These are phyloP conservation scores for Heteromurus nitidus DNA, from an alignment of 2,888 invertebrate species.

Conservation along the genomic window DNA sequence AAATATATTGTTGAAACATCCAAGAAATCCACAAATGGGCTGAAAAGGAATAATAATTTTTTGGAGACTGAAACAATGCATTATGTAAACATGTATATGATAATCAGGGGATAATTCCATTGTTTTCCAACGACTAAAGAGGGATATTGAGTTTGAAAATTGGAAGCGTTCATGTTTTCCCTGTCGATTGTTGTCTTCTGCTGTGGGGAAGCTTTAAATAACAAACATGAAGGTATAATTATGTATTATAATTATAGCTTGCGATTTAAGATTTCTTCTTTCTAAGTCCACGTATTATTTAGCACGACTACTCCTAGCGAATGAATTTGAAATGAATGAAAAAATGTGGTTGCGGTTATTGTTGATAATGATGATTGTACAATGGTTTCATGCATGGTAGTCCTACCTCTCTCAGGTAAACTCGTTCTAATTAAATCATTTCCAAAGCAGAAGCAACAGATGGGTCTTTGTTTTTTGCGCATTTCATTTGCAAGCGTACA, in stretches of 20 bases:
- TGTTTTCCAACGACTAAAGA: constrained; percentile 12
- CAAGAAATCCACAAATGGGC: not conserved
- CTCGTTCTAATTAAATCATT: constrained; percentile 61
- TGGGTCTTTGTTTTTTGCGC: constrained; percentile 37
- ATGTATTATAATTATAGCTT: constrained; percentile 56
- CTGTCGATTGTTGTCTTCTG: constrained; percentile 1
- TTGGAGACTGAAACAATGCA: not conserved
- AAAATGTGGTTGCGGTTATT: too few species aligned
- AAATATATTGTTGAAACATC: too few species aligned
- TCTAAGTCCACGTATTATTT: constrained; percentile 9
- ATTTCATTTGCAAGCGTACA: constrained; percentile 11
- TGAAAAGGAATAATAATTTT: not conserved
- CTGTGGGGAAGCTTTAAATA: constrained; percentile 55
- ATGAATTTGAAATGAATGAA: constrained; percentile 24
- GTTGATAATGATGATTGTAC: not conserved
- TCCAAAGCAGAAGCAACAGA: constrained; percentile 51
- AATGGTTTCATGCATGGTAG: not conserved
- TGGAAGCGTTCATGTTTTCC: not conserved
- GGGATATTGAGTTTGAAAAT: too few species aligned
- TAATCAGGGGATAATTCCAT: not conserved
- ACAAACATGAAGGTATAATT: constrained; percentile 59
- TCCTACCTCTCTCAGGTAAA: constrained; percentile 12
- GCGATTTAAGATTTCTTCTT: constrained; percentile 40
- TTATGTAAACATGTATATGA: not conserved
- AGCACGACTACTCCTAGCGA: constrained; percentile 33